These are phyloP conservation scores for Gyrodactylus salaris DNA, from an alignment of 1,140 invertebrate genomes.

Conservation along the genomic window DNA sequence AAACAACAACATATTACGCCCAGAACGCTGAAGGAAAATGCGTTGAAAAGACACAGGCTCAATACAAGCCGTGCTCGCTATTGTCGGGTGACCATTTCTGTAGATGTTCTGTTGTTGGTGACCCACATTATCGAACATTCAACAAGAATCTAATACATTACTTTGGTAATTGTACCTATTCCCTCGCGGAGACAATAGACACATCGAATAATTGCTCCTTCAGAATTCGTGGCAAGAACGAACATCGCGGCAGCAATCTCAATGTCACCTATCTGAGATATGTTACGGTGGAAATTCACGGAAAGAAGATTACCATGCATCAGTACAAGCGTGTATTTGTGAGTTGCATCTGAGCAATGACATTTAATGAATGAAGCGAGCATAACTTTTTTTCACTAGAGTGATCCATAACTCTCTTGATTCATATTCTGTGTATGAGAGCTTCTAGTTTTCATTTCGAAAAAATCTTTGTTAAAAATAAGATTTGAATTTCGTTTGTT, in stretches of 20 bases:
- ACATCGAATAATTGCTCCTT: neutral
- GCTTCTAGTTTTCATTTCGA: no score
- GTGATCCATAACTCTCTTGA: no score
- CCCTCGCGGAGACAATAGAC: neutral
- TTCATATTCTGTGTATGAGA: no score
- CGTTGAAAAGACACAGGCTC: neutral
- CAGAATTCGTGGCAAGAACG: conserved; percentile 8
- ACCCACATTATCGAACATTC: conserved; percentile 9
- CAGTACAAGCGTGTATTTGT: conserved; percentile 2
- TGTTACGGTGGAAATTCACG: neutral
- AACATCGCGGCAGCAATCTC: conserved; percentile 7
- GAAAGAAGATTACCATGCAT: neutral
- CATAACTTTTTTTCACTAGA: neutral
- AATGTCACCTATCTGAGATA: conserved; percentile 7
- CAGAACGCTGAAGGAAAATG: neutral
- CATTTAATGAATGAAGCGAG: no score
- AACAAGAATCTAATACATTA: conserved; percentile 9
- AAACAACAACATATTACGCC: neutral
- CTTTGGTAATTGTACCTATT: conserved; percentile 8
- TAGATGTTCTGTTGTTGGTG: conserved; percentile 6
- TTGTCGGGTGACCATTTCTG: conserved; percentile 2
- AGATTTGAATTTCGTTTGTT: no score
- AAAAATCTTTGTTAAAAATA: no score
- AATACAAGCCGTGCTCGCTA: neutral
- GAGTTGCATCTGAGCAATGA: neutral